These are phyloP conservation scores for Parauchenoglanis ngamensis DNA, from an alignment of 2,797 vertebrate genomes.

Conservation along the genomic window DNA sequence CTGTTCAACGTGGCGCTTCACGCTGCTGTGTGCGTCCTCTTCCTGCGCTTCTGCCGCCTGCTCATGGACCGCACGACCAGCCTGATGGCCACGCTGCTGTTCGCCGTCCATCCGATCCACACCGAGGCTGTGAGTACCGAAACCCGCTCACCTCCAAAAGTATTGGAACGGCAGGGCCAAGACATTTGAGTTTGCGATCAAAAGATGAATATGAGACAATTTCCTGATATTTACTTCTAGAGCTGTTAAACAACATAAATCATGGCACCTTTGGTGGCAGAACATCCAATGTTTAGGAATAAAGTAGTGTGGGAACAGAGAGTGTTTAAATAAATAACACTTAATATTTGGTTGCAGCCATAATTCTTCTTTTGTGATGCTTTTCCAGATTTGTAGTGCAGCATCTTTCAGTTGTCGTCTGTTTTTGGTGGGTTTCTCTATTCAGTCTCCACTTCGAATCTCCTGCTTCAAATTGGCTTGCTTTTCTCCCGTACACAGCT, in stretches of 20 bases:
- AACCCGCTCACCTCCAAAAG: background rate
- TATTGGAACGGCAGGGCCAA: background rate
- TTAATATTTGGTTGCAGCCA: too few species aligned
- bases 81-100: slow-evolving; percentile 87
- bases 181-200: background rate
- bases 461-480: too few species aligned
- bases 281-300: background rate
- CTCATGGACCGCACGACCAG: slow-evolving; percentile 87
- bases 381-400: background rate
- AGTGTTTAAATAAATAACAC: too few species aligned
- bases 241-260: background rate
- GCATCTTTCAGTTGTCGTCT: too few species aligned
- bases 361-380: background rate
- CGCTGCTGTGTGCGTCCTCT: slow-evolving; percentile 85
- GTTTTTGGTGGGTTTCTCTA: too few species aligned
- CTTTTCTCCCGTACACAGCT: too few species aligned
- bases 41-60: slow-evolving; percentile 89
- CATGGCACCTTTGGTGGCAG: background rate
- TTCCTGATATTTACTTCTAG: background rate
- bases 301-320: background rate
- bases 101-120: slow-evolving; percentile 95
- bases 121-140: slow-evolving; percentile 90
- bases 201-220: background rate
- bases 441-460: too few species aligned
- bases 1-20: slow-evolving; percentile 90